These are phyloP conservation scores for Aphaenogaster floridana DNA, from an alignment of 1,140 invertebrate genomes.

Conservation along the genomic window DNA sequence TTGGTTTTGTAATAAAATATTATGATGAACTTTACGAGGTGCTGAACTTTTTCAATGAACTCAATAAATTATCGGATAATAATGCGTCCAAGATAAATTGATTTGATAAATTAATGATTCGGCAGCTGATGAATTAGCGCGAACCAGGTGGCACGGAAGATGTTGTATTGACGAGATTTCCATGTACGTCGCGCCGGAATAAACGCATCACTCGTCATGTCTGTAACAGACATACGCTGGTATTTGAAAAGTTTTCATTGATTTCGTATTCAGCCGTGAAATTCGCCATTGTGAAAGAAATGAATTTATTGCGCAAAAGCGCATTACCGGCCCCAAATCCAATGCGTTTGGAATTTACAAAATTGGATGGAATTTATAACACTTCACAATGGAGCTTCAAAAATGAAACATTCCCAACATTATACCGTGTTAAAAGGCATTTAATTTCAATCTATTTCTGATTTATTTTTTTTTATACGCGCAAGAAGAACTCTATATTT, in stretches of 20 bases:
- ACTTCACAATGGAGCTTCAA: neutral
- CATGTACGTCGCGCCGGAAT: constrained; percentile 30
- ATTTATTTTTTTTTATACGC: neutral
- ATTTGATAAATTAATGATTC: constrained; percentile 39
- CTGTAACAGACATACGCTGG: neutral
- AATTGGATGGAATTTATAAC: constrained; percentile 30
- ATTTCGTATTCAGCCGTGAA: constrained; percentile 37
- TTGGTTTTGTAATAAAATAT: neutral
- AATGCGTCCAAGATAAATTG: neutral
- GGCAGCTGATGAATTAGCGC: neutral
- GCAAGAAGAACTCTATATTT: neutral
- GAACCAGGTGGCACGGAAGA: neutral
- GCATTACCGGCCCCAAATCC: constrained; percentile 10
- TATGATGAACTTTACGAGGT: neutral
- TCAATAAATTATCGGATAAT: constrained; percentile 19
- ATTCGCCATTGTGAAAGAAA: neutral
- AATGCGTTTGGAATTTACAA: constrained; percentile 19
- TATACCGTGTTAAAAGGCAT: neutral
- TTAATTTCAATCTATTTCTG: neutral
- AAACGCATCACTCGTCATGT: constrained; percentile 17
- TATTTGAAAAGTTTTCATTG: constrained; percentile 36
- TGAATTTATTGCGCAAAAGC: constrained; percentile 40
- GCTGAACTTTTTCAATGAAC: neutral
- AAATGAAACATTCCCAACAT: constrained; percentile 1
- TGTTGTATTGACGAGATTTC: constrained; percentile 29